These are phyloP conservation scores for Nowickia ferox DNA, from an alignment of 2,888 invertebrate species.

Conservation along the genomic window DNA sequence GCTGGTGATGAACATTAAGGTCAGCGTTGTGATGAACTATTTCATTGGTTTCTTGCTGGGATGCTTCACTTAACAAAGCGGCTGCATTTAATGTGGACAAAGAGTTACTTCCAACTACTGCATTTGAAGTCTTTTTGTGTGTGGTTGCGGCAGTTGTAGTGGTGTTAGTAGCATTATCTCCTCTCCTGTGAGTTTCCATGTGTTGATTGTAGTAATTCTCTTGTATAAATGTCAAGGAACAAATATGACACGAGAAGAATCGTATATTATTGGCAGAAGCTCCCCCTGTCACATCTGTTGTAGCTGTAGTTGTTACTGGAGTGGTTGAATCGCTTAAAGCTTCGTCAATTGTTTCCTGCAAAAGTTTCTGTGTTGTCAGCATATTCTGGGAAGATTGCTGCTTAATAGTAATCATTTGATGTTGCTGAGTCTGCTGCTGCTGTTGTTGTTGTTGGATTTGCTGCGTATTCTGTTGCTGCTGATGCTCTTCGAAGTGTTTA, in stretches of 20 bases:
- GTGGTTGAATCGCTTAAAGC: conserved; percentile 81
- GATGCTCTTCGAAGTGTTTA: conserved; percentile 83
- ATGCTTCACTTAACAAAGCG: conserved; percentile 78
- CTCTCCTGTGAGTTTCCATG: conserved; percentile 83
- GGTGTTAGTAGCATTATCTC: conserved; percentile 69
- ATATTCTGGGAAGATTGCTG: conserved; percentile 70
- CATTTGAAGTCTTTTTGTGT: conserved; percentile 56
- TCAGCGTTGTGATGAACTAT: conserved; percentile 61
- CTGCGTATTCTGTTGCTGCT: conserved; percentile 75
- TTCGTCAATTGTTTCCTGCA: conserved; percentile 83
- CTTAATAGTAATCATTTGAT: conserved; percentile 61
- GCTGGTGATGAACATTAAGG: conserved; percentile 65
- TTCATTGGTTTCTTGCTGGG: conserved; percentile 72
- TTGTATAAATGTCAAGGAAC: conserved; percentile 83
- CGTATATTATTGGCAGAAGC: conserved; percentile 81
- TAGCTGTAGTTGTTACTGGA: conserved; percentile 73
- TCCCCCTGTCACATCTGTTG: conserved; percentile 78
- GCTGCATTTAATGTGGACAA: conserved; percentile 76
- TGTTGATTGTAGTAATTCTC: conserved; percentile 83
- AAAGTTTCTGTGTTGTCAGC: conserved; percentile 82
- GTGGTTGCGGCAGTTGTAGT: conserved; percentile 69
- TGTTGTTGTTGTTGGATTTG: conserved; percentile 75
- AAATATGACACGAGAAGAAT: conserved; percentile 83
- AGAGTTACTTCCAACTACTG: conserved; percentile 64
- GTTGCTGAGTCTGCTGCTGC: conserved; percentile 71